Conservation (phyloP, 2,888 invertebrate species). For the Leucozona laternaria region DNA sequence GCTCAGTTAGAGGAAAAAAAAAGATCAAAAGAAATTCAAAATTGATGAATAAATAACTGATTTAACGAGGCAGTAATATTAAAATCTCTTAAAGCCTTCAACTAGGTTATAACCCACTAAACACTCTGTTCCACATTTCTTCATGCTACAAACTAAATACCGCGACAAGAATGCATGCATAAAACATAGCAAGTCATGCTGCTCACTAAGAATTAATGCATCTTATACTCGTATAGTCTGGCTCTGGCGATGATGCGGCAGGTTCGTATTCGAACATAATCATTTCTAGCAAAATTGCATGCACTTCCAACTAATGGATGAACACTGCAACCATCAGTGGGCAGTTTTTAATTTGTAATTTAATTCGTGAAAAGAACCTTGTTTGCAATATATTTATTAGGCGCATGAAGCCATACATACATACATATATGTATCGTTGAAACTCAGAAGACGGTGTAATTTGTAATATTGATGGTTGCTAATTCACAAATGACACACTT, state of each 20-base stretch:
- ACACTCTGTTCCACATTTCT: conserved; percentile 39
- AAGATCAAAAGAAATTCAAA: neutral
- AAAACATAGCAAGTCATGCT: conserved; percentile 10
- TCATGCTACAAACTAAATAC: conserved; percentile 27
- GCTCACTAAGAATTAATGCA: conserved; percentile 10
- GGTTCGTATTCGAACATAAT: too few relatives aligned
- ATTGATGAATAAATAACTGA: neutral
- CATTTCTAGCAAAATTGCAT: conserved; percentile 30
- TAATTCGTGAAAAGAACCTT: conserved; percentile 33
- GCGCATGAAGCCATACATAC: conserved; percentile 7
- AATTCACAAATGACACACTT: conserved; percentile 59
- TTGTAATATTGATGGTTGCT: conserved; percentile 40
- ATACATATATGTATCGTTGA: neutral
- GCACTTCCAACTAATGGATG: conserved; percentile 30
- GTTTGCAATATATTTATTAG: conserved; percentile 44
- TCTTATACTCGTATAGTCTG: conserved; percentile 18
- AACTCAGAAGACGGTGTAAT: conserved; percentile 23
- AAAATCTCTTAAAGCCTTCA: conserved; percentile 12
- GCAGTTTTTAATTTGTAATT: conserved; percentile 39
- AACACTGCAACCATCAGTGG: conserved; percentile 2
- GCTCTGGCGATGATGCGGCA: conserved; percentile 34
- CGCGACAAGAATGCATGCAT: conserved; percentile 29
- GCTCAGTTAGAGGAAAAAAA: neutral
- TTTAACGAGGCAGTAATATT: conserved; percentile 13
- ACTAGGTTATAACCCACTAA: conserved; percentile 46